Evolutionary conservation across 2,113 vertebrate genomes (phyloP).

Genomic region (Odontophorus gujanensis): DNA sequence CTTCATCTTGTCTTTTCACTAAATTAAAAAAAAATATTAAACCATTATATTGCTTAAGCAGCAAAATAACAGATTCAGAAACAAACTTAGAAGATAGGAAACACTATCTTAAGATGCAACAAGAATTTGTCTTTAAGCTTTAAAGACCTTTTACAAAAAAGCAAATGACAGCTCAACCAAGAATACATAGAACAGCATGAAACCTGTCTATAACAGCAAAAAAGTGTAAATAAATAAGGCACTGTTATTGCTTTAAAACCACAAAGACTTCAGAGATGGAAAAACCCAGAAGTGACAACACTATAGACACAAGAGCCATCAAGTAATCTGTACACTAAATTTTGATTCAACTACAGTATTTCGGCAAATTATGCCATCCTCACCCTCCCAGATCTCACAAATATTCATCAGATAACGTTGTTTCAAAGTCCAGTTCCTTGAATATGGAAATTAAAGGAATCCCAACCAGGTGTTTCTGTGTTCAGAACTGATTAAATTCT

Average conservation of each 20-base stretch:
- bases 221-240: not conserved
- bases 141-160: not conserved
- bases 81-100: not conserved
- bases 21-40: slow-evolving; percentile 58
- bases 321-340: not conserved
- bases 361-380: not conserved
- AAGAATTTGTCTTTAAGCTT: not conserved
- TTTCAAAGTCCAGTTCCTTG: not conserved
- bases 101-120: not conserved
- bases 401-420: not conserved
- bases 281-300: not conserved
- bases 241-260: not conserved
- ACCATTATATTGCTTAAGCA: not conserved
- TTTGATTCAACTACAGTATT: not conserved
- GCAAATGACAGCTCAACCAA: not conserved
- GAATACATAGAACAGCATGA: not conserved
- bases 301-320: rapidly evolving
- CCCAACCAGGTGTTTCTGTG: not conserved
- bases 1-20: slow-evolving; percentile 99
- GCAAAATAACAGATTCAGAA: not conserved
- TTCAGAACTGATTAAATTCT: not conserved
- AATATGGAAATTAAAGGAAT: not conserved
- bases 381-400: not conserved
- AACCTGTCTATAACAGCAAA: not conserved
- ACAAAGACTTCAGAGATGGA: not conserved